Percentiles rank a stretch among this genome's conserved stretches.
phyloP scores from a whole-genome alignment of 2,113 vertebrate genomes.

The Clupea harengus region DNA sequence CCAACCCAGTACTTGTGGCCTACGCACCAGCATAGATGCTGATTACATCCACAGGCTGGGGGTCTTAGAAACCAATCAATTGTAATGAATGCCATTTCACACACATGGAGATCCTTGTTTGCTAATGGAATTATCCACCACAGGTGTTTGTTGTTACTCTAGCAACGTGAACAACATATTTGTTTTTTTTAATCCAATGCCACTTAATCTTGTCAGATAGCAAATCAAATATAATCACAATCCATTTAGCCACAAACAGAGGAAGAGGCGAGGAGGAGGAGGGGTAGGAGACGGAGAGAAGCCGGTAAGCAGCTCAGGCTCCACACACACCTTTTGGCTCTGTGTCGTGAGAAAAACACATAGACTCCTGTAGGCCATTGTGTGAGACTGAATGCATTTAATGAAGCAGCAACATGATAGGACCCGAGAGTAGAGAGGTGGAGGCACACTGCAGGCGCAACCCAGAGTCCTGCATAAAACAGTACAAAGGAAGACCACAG shows the following conservation, averaged over 20 bases:
- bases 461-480: background rate
- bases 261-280: background rate
- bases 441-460: background rate
- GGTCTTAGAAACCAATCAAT: background rate
- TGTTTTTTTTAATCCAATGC: background rate
- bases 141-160: conserved; percentile 14
- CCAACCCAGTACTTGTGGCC: background rate
- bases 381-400: conserved; percentile 1
- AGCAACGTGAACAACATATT: background rate
- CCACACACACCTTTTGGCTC: background rate
- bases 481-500: background rate
- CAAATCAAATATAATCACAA: background rate
- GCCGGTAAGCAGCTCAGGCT: background rate
- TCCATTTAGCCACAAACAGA: background rate
- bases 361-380: background rate
- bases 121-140: background rate
- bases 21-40: background rate
- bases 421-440: background rate
- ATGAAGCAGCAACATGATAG: background rate
- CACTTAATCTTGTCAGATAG: background rate
- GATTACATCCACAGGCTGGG: background rate
- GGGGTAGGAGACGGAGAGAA: conserved; percentile 26
- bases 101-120: background rate
- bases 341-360: background rate
- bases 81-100: conserved; percentile 11